These are phyloP conservation scores for Centruroides vittatus DNA, from an alignment of 1,140 invertebrate genomes.

Conservation along the genomic window DNA sequence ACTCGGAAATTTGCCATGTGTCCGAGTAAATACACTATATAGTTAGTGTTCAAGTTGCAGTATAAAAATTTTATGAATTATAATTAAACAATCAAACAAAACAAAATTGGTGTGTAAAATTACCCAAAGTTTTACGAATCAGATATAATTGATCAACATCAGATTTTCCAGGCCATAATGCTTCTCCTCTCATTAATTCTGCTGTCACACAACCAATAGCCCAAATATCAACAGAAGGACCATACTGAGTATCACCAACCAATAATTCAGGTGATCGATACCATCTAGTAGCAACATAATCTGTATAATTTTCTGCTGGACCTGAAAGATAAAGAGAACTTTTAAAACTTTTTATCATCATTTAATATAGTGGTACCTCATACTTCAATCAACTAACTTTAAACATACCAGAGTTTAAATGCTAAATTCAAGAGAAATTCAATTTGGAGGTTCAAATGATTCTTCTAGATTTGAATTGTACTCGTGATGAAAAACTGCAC, in stretches of 20 bases:
- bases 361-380: no score
- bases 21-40: no score
- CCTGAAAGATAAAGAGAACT: conserved; percentile 24
- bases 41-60: no score
- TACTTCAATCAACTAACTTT: no score
- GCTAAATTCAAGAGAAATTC: no score
- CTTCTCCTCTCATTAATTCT: conserved; percentile 86
- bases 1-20: no score
- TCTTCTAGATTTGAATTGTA: no score
- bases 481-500: no score
- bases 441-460: no score
- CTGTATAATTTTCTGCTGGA: conserved; percentile 94
- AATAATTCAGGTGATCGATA: conserved; percentile 92
- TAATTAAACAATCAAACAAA: background rate
- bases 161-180: conserved; percentile 93
- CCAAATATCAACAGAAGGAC: conserved; percentile 95
- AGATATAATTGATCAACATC: conserved; percentile 96
- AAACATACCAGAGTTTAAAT: no score
- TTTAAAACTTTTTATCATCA: no score
- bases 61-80: no score
- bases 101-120: conserved; percentile 4
- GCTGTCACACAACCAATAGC: conserved; percentile 90
- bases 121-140: conserved; percentile 67
- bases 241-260: conserved; percentile 94
- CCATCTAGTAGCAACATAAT: conserved; percentile 98